These are phyloP conservation scores for Malurus elegans DNA, from an alignment of 2,113 vertebrate species.

Conservation along the genomic window DNA sequence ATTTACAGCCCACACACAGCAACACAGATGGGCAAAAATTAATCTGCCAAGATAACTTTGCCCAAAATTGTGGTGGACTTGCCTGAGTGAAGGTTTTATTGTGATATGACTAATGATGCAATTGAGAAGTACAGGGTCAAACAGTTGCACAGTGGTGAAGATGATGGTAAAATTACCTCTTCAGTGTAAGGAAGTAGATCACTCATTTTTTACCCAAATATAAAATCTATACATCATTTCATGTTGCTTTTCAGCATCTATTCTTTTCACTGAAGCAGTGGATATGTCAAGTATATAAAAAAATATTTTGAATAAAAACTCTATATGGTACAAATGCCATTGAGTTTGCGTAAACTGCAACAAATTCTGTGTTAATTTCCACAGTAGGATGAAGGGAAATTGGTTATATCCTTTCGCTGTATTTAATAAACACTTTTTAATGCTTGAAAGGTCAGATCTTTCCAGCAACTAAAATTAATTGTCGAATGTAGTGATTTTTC, in stretches of 20 bases:
- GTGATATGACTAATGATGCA: background rate
- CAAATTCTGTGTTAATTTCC: background rate
- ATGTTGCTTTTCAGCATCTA: background rate
- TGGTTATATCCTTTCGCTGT: background rate
- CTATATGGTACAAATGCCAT: background rate
- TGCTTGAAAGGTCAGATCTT: background rate
- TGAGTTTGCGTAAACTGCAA: background rate
- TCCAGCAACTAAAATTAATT: background rate
- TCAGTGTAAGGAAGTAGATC: background rate
- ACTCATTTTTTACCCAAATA: background rate
- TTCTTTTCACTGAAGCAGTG: background rate
- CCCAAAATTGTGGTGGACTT: background rate
- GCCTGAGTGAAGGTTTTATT: background rate
- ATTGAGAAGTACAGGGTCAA: background rate
- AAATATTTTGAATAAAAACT: background rate
- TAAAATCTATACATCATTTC: background rate
- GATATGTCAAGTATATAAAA: background rate
- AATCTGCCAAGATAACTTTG: slow-evolving; percentile 6
- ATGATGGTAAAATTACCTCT: background rate
- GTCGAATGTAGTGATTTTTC: background rate
- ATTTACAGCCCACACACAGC: slow-evolving; percentile 8
- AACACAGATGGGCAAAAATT: slow-evolving; percentile 25
- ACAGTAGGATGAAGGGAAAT: background rate
- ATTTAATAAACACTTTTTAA: background rate
- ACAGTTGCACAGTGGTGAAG: background rate